Conservation (phyloP, 2,888 invertebrate genomes). For the Drosophila quinaria region DNA sequence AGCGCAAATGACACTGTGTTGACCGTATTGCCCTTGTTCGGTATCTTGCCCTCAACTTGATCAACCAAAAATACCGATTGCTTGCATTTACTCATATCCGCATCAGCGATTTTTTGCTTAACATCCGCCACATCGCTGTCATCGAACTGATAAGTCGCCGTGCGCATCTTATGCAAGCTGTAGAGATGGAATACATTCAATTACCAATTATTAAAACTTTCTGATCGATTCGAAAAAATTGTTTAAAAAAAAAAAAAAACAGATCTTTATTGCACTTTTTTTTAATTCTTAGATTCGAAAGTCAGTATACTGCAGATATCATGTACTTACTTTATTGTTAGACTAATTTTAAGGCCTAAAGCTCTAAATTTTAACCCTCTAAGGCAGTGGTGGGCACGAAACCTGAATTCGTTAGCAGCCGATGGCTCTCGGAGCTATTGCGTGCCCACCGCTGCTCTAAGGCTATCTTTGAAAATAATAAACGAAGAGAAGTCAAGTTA, state of each 20-base stretch:
- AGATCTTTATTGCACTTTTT: too few species aligned
- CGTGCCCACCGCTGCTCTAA: too few species aligned
- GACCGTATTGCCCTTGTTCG: conserved; percentile 47
- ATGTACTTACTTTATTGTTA: background rate
- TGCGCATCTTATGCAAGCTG: conserved; percentile 61
- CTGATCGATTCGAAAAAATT: too few species aligned
- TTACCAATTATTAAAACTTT: too few species aligned
- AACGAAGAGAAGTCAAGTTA: too few species aligned
- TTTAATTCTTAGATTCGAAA: too few species aligned
- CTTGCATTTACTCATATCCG: conserved; percentile 83
- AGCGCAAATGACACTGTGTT: conserved; percentile 79
- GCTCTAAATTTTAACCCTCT: background rate
- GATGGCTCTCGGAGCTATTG: too few species aligned
- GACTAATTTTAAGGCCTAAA: background rate
- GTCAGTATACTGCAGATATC: too few species aligned
- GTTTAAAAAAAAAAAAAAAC: too few species aligned
- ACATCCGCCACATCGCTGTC: conserved; percentile 88
- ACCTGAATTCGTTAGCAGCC: too few species aligned
- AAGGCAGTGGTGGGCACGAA: too few species aligned
- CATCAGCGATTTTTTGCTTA: conserved; percentile 86
- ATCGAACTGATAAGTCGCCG: conserved; percentile 82
- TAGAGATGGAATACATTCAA: background rate
- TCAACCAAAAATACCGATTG: conserved; percentile 86
- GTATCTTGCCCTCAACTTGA: conserved; percentile 75
- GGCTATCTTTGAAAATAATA: too few species aligned